Percentiles rank a stretch among this genome's conserved stretches.
phyloP scores from a whole-genome alignment of 1,140 invertebrate species.

The Hesperophylax magnus region DNA sequence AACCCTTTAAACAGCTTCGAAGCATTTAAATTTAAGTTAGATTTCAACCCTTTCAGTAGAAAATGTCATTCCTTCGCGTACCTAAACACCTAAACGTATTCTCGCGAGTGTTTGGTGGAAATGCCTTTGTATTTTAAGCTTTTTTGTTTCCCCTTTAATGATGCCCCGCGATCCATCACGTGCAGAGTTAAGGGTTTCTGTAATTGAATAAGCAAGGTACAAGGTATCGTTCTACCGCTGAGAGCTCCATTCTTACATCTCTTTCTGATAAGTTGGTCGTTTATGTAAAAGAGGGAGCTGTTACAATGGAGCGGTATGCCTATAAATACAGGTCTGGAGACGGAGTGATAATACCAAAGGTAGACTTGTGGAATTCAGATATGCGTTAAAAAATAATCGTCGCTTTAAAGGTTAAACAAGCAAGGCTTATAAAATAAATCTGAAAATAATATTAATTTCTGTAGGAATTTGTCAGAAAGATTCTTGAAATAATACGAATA shows the following conservation, averaged over 20 bases:
- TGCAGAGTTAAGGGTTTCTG: slow-evolving; percentile 8
- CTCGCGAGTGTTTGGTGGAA: slow-evolving; percentile 2
- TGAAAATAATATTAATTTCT: no score
- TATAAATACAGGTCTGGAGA: not conserved
- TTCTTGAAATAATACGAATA: no score
- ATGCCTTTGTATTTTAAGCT: not conserved
- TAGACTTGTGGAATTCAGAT: no score
- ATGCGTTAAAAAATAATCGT: no score
- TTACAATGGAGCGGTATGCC: not conserved
- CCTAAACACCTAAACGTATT: not conserved
- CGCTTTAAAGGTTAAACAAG: not conserved
- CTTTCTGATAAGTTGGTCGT: no score
- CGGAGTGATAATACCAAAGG: no score
- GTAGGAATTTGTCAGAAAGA: no score
- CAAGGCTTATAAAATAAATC: not conserved
- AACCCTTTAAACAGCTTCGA: not conserved
- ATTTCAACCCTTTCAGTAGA: slow-evolving; percentile 27
- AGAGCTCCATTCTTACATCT: no score
- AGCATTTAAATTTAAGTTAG: not conserved
- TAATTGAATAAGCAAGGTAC: slow-evolving; percentile 35
- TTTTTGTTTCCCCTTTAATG: slow-evolving; percentile 26
- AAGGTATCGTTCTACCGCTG: not conserved
- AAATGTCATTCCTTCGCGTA: slow-evolving; percentile 18
- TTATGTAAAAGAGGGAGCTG: no score
- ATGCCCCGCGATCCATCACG: slow-evolving; percentile 31